Conservation (phyloP, 2,113 vertebrate species). For the Clinocottus analis region DNA sequence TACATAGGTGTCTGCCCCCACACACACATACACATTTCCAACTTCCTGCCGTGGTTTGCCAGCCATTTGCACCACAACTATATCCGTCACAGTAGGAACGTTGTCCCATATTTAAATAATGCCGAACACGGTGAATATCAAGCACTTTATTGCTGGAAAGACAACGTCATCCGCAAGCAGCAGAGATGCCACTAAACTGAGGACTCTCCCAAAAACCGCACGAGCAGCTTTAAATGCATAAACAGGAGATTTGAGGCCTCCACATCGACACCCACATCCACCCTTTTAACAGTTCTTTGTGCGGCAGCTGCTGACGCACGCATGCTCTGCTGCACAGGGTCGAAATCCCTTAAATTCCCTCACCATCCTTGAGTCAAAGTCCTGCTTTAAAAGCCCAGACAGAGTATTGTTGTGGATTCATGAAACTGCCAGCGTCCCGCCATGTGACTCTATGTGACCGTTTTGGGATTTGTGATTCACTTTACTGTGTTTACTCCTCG, state of each 20-base stretch:
- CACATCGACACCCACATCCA: not conserved
- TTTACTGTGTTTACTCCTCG: conserved; percentile 42
- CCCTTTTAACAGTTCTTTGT: not conserved
- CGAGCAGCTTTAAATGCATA: not conserved
- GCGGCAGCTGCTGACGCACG: not conserved
- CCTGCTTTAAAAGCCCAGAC: conserved; percentile 3
- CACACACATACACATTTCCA: not conserved
- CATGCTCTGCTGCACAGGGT: not conserved
- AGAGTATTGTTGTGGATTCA: conserved; percentile 1
- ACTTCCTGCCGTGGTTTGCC: not conserved
- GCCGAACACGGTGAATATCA: no score
- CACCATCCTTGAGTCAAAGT: conserved; percentile 1
- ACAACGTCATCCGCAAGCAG: not conserved
- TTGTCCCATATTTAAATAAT: no score
- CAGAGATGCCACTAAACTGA: not conserved
- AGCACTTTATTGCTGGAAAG: not conserved
- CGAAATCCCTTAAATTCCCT: not conserved
- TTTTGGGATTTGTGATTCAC: conserved; percentile 34
- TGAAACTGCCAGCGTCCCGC: conserved; percentile 19
- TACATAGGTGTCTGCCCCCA: no score
- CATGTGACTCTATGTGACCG: conserved; percentile 42
- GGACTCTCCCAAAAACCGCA: not conserved
- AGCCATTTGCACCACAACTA: not conserved
- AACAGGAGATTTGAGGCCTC: not conserved
- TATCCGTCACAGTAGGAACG: no score